A percentile compares a stretch with the other conserved stretches of the same genome.
phyloP scores from a whole-genome alignment of 2,113 vertebrate species.

The Amblyornis subalaris region DNA sequence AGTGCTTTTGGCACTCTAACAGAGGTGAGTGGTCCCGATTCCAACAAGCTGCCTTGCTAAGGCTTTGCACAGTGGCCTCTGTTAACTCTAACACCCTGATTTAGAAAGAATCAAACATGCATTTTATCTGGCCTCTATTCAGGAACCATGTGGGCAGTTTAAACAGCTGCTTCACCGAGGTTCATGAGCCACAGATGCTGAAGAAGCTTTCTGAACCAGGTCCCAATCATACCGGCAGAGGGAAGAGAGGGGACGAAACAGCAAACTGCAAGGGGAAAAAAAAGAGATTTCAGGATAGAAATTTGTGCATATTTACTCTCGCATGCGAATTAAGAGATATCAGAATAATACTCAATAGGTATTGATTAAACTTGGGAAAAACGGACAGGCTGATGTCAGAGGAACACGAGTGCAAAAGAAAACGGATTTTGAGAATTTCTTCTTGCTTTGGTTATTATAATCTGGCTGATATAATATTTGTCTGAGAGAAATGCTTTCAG shows the following conservation, averaged over 20 bases:
- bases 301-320: not conserved
- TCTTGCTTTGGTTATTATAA: not conserved
- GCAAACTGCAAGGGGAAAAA: not conserved
- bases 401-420: not conserved
- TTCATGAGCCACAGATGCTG: not conserved
- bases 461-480: not conserved
- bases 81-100: not conserved
- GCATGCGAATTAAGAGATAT: not conserved
- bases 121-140: not conserved
- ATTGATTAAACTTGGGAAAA: not conserved
- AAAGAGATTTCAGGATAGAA: not conserved
- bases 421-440: not conserved
- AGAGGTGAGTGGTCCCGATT: not conserved
- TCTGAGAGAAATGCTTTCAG: not conserved
- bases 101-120: not conserved
- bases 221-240: accelerated
- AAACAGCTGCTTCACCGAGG: not conserved
- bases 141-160: not conserved
- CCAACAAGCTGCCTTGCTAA: not conserved
- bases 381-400: not conserved
- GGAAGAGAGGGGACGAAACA: not conserved
- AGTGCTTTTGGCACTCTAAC: not conserved
- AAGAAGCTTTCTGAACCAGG: not conserved
- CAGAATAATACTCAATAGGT: not conserved
- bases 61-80: not conserved